A percentile compares a stretch with the other conserved stretches of the same genome.
Conservation (phyloP, 2,797 vertebrate species). For the Heteromormyrus szaboi region DNA sequence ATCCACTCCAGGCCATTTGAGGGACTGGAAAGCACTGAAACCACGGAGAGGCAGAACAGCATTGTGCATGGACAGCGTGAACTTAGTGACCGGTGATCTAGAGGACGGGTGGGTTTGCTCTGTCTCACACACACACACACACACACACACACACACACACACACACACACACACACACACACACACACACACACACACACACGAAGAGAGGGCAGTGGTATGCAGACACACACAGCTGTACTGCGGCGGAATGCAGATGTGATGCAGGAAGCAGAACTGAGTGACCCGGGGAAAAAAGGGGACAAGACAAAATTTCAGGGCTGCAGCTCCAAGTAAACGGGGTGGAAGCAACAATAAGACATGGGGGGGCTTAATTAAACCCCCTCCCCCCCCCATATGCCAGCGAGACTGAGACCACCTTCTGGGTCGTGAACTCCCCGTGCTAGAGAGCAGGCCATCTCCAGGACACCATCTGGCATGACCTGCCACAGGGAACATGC, state of each 20-base stretch:
- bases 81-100: background rate
- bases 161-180: background rate
- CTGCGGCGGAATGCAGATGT: background rate
- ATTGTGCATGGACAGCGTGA: background rate
- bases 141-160: background rate
- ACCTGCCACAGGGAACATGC: background rate
- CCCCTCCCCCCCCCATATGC: background rate
- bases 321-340: background rate
- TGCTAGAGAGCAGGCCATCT: background rate
- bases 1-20: constrained; percentile 19
- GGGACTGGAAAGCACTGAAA: constrained; percentile 33
- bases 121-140: background rate
- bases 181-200: background rate
- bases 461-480: background rate
- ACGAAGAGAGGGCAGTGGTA: background rate
- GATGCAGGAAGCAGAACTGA: background rate
- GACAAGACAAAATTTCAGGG: background rate
- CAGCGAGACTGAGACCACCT: background rate
- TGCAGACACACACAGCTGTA: background rate
- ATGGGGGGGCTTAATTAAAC: background rate
- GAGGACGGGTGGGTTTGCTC: background rate
- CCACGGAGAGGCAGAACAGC: constrained; percentile 34
- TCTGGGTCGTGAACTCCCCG: background rate
- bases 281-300: background rate
- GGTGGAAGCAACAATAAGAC: background rate